Conservation (phyloP, 2,113 vertebrate species). For the Cottus gobio region DNA sequence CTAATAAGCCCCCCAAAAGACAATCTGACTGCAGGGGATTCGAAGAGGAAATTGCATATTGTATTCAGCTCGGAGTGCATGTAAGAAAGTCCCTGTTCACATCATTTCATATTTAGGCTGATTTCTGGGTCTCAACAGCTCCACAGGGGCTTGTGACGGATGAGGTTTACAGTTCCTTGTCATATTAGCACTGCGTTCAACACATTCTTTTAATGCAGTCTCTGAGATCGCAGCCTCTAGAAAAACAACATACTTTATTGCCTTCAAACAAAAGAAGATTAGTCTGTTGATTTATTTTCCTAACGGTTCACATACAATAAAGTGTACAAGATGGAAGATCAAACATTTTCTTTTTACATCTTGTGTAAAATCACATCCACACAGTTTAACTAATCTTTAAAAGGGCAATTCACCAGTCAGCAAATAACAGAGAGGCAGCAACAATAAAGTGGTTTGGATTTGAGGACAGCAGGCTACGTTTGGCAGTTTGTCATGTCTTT, state of each 20-base stretch:
- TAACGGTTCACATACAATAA: neutral
- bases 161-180: constrained; percentile 28
- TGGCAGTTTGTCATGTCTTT: neutral
- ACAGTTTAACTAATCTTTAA: neutral
- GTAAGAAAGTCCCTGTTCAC: constrained; percentile 24
- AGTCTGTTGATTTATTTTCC: neutral
- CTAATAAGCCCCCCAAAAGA: constrained; percentile 40
- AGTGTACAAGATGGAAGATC: neutral
- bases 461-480: neutral
- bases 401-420: neutral
- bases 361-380: constrained; percentile 7
- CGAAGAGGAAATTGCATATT: constrained; percentile 42
- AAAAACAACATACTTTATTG: constrained; percentile 1
- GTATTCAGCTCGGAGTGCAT: constrained; percentile 22
- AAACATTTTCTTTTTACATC: neutral
- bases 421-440: neutral
- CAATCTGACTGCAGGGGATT: constrained; percentile 37
- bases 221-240: constrained; percentile 5
- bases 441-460: neutral
- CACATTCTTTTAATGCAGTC: neutral
- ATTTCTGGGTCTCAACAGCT: constrained; percentile 30
- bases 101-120: constrained; percentile 35
- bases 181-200: constrained; percentile 22
- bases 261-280: constrained; percentile 9
- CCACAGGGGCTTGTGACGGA: constrained; percentile 13